phyloP scores from a whole-genome alignment of 1,140 invertebrate genomes.

The Spodoptera frugiperda region DNA sequence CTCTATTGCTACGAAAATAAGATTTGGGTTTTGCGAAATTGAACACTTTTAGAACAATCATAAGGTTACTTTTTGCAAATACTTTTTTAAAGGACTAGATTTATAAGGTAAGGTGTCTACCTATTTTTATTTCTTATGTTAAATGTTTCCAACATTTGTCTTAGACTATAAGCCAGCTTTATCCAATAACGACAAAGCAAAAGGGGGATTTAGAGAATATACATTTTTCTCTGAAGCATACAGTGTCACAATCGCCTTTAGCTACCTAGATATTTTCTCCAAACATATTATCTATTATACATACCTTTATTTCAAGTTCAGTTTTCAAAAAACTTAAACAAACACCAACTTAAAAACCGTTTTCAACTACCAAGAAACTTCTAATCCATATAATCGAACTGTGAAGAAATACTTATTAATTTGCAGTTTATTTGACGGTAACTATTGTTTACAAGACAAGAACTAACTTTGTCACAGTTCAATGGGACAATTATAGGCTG shows the following conservation, averaged over 20 bases:
- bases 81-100: too few species aligned
- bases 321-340: too few species aligned
- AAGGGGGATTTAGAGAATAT: too few species aligned
- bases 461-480: constrained; percentile 30
- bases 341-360: background rate
- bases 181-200: too few species aligned
- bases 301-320: too few species aligned
- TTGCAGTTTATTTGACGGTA: constrained; percentile 10
- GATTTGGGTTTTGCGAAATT: background rate
- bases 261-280: too few species aligned
- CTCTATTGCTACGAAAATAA: background rate
- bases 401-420: background rate
- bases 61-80: background rate
- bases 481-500: constrained; percentile 41
- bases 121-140: background rate
- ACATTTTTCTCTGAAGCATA: too few species aligned
- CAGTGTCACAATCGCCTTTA: too few species aligned
- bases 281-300: too few species aligned
- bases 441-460: constrained; percentile 37
- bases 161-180: too few species aligned
- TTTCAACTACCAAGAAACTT: background rate
- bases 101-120: too few species aligned
- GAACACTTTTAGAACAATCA: background rate
- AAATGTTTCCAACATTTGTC: too few species aligned
- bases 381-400: background rate